Percentiles rank a stretch among this genome's conserved stretches.
Evolutionary conservation across 1,140 invertebrate species (phyloP).

Genomic region (Battus philenor): DNA sequence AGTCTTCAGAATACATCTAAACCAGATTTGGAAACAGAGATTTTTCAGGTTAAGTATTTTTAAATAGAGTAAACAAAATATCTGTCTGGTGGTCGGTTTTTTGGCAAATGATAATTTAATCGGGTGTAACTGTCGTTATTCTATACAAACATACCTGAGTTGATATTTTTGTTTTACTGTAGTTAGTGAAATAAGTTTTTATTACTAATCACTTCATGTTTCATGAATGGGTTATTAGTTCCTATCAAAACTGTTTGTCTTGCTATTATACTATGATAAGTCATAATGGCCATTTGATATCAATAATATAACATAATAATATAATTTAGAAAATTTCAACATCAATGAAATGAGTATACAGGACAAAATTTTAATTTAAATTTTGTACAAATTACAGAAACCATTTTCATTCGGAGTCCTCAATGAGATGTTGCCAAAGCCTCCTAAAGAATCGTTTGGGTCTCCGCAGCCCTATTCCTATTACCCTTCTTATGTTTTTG

Average conservation of each 20-base stretch:
- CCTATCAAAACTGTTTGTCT: too few relatives aligned
- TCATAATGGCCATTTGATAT: too few relatives aligned
- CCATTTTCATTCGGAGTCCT: constrained; percentile 69
- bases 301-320: too few relatives aligned
- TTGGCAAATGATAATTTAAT: neutral
- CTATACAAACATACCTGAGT: neutral
- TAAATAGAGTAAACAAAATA: neutral
- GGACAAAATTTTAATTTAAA: too few relatives aligned
- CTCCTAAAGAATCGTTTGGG: constrained; percentile 41
- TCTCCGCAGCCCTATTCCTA: constrained; percentile 68
- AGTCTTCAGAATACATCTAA: constrained; percentile 36
- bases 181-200: too few relatives aligned
- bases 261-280: too few relatives aligned
- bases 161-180: neutral
- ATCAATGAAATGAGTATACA: too few relatives aligned
- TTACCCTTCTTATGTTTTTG: constrained; percentile 66
- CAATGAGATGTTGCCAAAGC: constrained; percentile 64
- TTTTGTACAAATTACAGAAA: too few relatives aligned
- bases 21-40: constrained; percentile 39
- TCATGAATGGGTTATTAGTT: too few relatives aligned
- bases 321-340: too few relatives aligned
- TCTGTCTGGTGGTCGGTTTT: neutral
- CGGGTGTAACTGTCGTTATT: neutral
- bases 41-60: constrained; percentile 44
- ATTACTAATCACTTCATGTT: too few relatives aligned